Evolutionary conservation across 2,797 vertebrate genomes (phyloP), one percentile per base, ranked within the genome.

Genomic region (Denticeps clupeoides): DNA sequence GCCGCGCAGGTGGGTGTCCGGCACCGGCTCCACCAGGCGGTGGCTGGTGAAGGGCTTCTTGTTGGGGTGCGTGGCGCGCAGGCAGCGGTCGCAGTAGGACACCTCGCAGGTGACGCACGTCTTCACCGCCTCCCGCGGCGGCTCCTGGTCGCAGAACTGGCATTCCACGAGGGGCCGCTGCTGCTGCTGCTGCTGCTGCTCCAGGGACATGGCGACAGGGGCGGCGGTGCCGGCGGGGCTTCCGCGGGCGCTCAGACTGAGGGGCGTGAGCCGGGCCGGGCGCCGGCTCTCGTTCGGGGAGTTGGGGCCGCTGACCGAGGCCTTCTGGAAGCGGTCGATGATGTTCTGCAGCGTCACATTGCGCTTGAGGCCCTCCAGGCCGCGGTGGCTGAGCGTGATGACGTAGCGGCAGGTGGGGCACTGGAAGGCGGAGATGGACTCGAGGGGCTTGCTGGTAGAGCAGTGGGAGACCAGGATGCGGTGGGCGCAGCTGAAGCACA

Each of bases 311-410:
- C 93, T 97, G 48, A 97, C 64, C 10, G 92, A 96, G 31, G 91
- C 94, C 81, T 99, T 97, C 77, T 99, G 94, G 70, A 99, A 97
- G 76, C 93, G 93, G 74, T 97, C 90, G 1, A 99, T 97, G 79
- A 99, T 99, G 83, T 99, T 99, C 73, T 97, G 94, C 82, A 99
- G 77, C 56, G 94, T 99, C 85, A 99, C 90, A 90, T 99, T 99
- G 78, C 94, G 89, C 82, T 95, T 97, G 60, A 97, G 88, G 71
- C 94, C 93, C 65, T 97, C 93, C 74, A 99, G 85, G 67, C 93
- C 94, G 49, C 92, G 87, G 74, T 94, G 93, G 77, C 87, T 97
- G 75, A 97, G 89, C 38, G 94, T 91, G 83, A 99, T 97, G 86
- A 96, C 92, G 93, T 97, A 92, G 65, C 93, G 87, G 66, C 93